Conservation (phyloP, 2,113 vertebrate genomes). For the Marmota flaviventris region DNA sequence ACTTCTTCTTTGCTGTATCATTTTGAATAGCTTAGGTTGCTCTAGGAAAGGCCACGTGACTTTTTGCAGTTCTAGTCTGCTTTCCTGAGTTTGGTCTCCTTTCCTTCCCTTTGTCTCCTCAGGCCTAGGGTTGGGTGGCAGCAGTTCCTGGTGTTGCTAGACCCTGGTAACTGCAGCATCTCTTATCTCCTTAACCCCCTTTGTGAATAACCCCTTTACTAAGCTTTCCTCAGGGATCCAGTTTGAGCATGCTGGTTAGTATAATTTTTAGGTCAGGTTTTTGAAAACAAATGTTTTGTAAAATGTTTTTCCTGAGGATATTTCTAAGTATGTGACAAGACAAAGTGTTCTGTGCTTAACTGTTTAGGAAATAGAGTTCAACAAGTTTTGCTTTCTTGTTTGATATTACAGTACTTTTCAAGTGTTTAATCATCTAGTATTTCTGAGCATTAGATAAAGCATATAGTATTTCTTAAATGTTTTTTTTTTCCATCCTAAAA, state of each 20-base stretch:
- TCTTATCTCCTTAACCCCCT: neutral
- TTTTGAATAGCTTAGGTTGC: neutral
- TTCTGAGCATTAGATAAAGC: neutral
- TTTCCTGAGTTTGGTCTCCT: neutral
- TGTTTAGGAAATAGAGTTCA: neutral
- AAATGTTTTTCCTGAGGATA: neutral
- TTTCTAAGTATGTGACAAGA: neutral
- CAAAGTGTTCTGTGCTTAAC: neutral
- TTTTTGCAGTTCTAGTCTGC: neutral
- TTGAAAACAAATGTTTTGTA: neutral
- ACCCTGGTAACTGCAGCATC: neutral
- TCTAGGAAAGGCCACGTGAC: neutral
- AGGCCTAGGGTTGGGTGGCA: neutral
- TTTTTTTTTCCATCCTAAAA: neutral
- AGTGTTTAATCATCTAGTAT: neutral
- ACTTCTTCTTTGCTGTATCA: neutral
- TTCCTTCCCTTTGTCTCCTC: neutral
- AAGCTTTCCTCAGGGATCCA: neutral
- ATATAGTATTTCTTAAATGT: neutral
- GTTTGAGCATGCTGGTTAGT: neutral
- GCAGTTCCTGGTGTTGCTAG: neutral
- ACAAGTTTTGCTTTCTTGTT: neutral
- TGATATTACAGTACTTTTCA: neutral
- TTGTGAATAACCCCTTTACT: neutral
- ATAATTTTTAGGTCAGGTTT: neutral